Base-by-base conservation (phyloP, 2,113 vertebrate species). In the Gobiocypris rarus region DNA sequence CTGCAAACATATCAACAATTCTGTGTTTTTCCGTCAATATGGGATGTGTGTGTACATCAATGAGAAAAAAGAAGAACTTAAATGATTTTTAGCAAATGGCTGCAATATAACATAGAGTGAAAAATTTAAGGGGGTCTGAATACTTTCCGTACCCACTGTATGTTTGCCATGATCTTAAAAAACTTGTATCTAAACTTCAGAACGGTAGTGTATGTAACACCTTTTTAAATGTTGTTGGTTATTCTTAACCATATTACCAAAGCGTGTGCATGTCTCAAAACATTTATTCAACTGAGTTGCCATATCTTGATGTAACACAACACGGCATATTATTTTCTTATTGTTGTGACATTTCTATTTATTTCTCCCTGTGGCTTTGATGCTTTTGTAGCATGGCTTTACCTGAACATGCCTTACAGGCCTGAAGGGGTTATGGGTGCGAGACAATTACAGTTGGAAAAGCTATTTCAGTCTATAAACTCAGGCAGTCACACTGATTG, bases 291-390 rank as follows among this genome's bases (percentile, higher is more conserved):
- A 13, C 26, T 24, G 9, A 59, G 19, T 38, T 34, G 43, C 26
- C 28, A 38, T 69, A 38, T 69, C 48, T 34, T 11, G 19, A 48
- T 81, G 22, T 28, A 22, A n/a, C 50, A n/a, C 1, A 43, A 17
- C 24, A 45, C n/a, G 14, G 41, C 17, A 70, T 10, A 81, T 63
- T 28, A 41, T 50, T 65, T 22, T 48, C 19, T 34, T 38, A 19
- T 14, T 45, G 76, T 28, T 54, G 26, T 81, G 79, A 69, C 43
- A 81, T 81, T 81, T 81, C 63, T 67, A 52, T 81, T 45, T 17
- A 17, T 81, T 69, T 70, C 17, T 14, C 43, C 63, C 79, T 69
- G 61, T 6, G 79, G 79, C 79, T n/a, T 28, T 22, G 13, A 9
- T 17, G 63, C 76, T 81, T 54, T 81, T 78, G 52, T 78, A 8